Conservation (phyloP, 2,797 vertebrate species). For the Spondyliosoma cantharus region DNA sequence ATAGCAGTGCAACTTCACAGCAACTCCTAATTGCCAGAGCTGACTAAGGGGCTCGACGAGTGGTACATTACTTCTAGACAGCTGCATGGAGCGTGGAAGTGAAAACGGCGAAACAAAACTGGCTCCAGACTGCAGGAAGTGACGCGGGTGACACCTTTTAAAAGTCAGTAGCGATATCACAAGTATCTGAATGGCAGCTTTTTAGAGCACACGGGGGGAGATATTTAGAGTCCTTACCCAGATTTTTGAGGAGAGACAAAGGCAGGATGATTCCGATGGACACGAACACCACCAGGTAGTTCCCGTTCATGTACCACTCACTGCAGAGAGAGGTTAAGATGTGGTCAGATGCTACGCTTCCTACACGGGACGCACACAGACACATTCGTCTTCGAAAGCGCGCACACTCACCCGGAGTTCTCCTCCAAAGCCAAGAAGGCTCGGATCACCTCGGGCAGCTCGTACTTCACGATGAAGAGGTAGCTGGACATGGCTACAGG, state of each 20-base stretch:
- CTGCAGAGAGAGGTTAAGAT: conserved; percentile 76
- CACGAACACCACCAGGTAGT: conserved; percentile 95
- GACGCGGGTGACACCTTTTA: background rate
- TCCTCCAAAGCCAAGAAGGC: conserved; percentile 91
- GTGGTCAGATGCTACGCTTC: background rate
- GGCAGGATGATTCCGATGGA: conserved; percentile 94
- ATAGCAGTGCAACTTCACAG: conserved; percentile 49
- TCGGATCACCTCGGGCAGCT: conserved; percentile 97
- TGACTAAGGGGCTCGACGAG: conserved; percentile 38
- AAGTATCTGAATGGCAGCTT: background rate
- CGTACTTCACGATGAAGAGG: conserved; percentile 99
- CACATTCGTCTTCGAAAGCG: background rate
- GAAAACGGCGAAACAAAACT: background rate
- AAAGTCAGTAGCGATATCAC: background rate
- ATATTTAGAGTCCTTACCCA: conserved; percentile 85
- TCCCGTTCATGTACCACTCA: conserved; percentile 97
- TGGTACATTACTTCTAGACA: conserved; percentile 43
- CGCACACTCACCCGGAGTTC: conserved; percentile 87
- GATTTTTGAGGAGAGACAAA: conserved; percentile 93
- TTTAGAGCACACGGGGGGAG: background rate
- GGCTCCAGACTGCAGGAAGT: conserved; percentile 11
- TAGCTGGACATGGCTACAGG: conserved; percentile 97
- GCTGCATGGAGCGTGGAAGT: conserved; percentile 35
- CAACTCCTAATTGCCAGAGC: conserved; percentile 32
- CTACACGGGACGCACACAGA: background rate